Evolutionary conservation across 2,888 invertebrate species (phyloP).

Genomic region (Meandrusa payeni): DNA sequence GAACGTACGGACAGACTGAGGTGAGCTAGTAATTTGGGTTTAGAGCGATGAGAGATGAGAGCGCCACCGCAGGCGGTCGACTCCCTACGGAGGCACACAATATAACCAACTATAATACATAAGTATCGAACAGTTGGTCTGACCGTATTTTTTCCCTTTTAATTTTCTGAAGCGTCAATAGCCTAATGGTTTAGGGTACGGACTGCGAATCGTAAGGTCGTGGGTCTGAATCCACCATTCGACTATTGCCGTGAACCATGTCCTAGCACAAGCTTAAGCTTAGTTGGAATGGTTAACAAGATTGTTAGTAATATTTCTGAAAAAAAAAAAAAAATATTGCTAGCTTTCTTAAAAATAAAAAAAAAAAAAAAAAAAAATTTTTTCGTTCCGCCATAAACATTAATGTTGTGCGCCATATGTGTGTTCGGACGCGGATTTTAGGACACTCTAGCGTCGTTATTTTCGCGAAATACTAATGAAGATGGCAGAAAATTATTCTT

Average conservation of each 20-base stretch:
- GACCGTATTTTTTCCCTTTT: conserved; percentile 53
- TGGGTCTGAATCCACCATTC: no score
- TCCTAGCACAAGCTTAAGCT: no score
- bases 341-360: no score
- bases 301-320: no score
- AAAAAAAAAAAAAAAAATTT: no score
- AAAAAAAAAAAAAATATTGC: no score
- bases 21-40: conserved; percentile 58
- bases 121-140: conserved; percentile 58
- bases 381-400: conserved; percentile 59
- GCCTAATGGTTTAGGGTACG: no score
- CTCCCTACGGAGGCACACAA: conserved; percentile 55
- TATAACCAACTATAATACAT: conserved; percentile 52
- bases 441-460: conserved; percentile 42
- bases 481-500: conserved; percentile 33
- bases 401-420: conserved; percentile 63
- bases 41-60: conserved; percentile 66
- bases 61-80: conserved; percentile 56
- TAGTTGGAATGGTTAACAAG: no score
- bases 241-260: no score
- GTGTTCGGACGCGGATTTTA: conserved; percentile 46
- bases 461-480: conserved; percentile 46
- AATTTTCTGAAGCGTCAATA: no score
- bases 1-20: conserved; percentile 38
- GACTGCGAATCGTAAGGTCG: no score